Evolutionary conservation across 1,140 invertebrate genomes (phyloP), one percentile per base, ranked within the genome.

Genomic region (Idris sp.): DNA sequence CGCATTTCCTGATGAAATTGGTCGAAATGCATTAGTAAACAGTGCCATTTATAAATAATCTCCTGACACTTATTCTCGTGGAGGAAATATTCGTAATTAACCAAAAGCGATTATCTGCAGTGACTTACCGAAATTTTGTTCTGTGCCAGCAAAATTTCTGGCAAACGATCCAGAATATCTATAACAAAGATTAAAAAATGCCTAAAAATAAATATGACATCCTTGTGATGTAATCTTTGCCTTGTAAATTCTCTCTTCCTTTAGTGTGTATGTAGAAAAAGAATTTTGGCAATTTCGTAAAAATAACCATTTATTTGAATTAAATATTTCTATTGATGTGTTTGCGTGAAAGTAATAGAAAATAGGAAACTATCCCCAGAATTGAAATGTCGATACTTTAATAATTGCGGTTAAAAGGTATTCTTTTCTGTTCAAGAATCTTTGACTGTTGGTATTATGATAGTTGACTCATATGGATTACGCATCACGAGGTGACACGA

Each of bases 1-100:
- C n/a, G n/a, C n/a, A n/a, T n/a, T n/a, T n/a, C n/a, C n/a, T n/a
- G n/a, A n/a, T n/a, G n/a, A n/a, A n/a, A n/a, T n/a, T n/a, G n/a
- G n/a, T n/a, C n/a, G n/a, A n/a, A n/a, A n/a, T n/a, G n/a, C n/a
- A n/a, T n/a, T n/a, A n/a, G n/a, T n/a, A n/a, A n/a, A n/a, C n/a
- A n/a, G n/a, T n/a, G n/a, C n/a, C n/a, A n/a, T n/a, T n/a, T n/a
- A n/a, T n/a, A n/a, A n/a, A n/a, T n/a, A n/a, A n/a, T n/a, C n/a
- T n/a, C n/a, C n/a, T 22, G 19, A 22, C 19, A 6, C 19, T 22
- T n/a, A n/a, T n/a, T n/a, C n/a, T n/a, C 4, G 4, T 2, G 25
- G 48, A 61, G 56, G 30, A 68, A 74, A 68, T 64, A 64, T 68
- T 74, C 58, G 58, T 41, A 68, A 67, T 74, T 74, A 74, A 62